Base-by-base conservation (phyloP, 2,888 invertebrate genomes). In the Epinotia demarniana region DNA sequence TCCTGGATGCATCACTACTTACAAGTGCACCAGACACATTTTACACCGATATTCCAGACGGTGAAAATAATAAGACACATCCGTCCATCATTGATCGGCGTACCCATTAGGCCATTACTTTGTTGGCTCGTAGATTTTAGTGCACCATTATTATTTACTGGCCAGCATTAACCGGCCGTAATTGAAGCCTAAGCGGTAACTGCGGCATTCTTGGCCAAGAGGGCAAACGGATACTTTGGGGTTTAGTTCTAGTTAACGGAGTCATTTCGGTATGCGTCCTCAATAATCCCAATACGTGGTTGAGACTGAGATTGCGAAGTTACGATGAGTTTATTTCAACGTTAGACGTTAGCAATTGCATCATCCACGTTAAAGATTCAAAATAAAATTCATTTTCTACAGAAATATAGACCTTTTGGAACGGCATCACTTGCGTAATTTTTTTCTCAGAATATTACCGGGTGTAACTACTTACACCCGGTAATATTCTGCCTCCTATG, bases 41-140 rank as follows among this genome's bases (percentile, higher is more conserved):
- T 18, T 39, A 60, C 16, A 16, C n/a, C 23, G 16, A 62, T 43
- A 46, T 46, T 16, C 6, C 23, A 53, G 53, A 53, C 23, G 3
- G n/a, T 11, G n/a, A 27, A 53, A 27, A 27, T 66, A 64, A 23
- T 64, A 16, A n/a, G 19, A 53, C n/a, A 18, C 33, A 16, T 53
- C 27, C 53, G 18, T 18, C n/a, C 5, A 53, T 46, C 23, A 12
- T 19, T 23, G 69, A 46, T 60, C 19, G 16, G 69, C 3, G 46
- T 60, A 69, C 23, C 58, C 53, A n/a, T 53, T 12, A 39, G 39
- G 39, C 39, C 43, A 58, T 58, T 43, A 58, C 43, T 58, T 46
- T 69, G 60, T 60, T 69, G 69, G 62, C 63, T 72, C 72, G 23
- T 72, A 43, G 11, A 63, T 53, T 63, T 72, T 72, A 63, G 55